Evolutionary conservation across 35 echinoderm and acorn worm genomes (phyloP).

Genomic region (Hemicentrotus pulcherrimus): DNA sequence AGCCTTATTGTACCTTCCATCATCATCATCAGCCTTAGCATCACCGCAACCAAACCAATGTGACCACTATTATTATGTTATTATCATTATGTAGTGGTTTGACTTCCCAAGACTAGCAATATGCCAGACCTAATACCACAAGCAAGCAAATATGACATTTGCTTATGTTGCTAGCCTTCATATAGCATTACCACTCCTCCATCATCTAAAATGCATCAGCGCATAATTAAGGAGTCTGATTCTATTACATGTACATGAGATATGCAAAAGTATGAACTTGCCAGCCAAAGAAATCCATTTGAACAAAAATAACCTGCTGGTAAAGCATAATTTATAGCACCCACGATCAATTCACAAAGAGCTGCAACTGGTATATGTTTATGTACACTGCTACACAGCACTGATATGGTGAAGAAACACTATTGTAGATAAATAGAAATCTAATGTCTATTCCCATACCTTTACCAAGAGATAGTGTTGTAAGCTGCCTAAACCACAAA

Average conservation of each 20-base stretch:
- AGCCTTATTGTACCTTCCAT: background rate
- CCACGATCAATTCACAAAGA: no score
- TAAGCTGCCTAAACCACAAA: background rate
- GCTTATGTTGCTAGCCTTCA: background rate
- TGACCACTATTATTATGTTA: background rate
- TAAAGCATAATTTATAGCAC: no score
- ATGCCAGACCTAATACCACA: background rate
- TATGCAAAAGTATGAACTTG: background rate
- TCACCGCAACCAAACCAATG: background rate
- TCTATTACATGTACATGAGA: background rate
- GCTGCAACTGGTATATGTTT: background rate
- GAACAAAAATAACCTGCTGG: no score
- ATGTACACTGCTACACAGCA: background rate
- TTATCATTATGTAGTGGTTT: background rate
- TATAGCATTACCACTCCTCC: background rate
- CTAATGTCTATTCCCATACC: no score
- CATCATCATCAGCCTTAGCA: background rate
- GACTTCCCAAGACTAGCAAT: background rate
- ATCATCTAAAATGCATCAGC: background rate
- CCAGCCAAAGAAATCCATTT: background rate
- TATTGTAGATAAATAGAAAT: no score
- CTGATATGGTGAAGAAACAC: background rate
- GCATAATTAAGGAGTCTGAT: background rate
- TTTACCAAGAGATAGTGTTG: background rate
- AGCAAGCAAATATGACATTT: background rate